Percentiles rank a stretch among this genome's conserved stretches.
These are phyloP conservation scores for Lamprologus tigripictilis DNA, from an alignment of 2,113 vertebrate species.

Conservation along the genomic window DNA sequence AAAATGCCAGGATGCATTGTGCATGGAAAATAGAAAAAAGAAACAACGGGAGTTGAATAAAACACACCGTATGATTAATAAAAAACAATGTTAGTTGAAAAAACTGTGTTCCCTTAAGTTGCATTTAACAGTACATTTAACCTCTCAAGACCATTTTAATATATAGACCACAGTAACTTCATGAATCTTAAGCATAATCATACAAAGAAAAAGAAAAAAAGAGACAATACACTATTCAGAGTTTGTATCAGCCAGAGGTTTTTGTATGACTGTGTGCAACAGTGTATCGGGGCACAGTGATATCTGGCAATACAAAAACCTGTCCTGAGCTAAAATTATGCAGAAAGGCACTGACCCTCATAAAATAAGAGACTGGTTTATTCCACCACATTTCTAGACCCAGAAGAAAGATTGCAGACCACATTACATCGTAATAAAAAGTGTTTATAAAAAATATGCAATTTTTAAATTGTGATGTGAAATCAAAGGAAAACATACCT, in stretches of 20 bases:
- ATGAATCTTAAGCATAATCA: accelerated
- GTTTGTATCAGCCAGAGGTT: neutral
- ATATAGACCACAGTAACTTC: neutral
- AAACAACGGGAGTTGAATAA: neutral
- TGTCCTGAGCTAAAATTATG: neutral
- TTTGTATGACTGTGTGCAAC: neutral
- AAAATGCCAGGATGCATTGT: accelerated
- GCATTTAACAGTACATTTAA: neutral
- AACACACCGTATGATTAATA: neutral
- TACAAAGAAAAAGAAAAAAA: neutral
- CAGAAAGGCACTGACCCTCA: neutral
- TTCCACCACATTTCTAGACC: neutral
- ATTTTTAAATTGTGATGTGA: neutral
- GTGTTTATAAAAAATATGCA: neutral
- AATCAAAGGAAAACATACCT: neutral
- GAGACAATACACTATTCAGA: neutral
- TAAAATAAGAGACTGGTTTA: neutral
- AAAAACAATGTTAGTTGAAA: neutral
- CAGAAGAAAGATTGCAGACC: neutral
- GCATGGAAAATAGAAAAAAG: neutral
- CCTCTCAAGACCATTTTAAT: neutral
- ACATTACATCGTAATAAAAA: neutral
- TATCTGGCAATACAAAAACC: neutral
- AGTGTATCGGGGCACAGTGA: neutral
- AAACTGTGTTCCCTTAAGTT: neutral